Base-by-base conservation (phyloP, 2,113 vertebrate genomes). In the Microtus richardsoni region DNA sequence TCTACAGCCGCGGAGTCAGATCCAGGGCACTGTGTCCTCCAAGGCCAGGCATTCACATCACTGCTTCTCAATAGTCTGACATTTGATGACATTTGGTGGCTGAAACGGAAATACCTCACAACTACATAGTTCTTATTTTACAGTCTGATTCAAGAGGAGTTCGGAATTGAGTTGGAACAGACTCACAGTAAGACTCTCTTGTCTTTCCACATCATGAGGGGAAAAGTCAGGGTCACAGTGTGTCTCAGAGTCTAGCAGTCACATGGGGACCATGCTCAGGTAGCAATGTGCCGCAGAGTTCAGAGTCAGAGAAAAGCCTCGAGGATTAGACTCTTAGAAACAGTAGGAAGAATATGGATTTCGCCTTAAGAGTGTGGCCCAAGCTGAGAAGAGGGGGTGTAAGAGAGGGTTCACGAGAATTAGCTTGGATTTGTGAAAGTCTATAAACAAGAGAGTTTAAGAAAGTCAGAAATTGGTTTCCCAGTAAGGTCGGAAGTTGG, bases 101-200 rank as follows among this genome's bases (percentile, higher is more conserved):
- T 84, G 5, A 73, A 60, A 91, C 13, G 10, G 16, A 96, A 17
- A 91, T n/a, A 79, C 6, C 33, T 17, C 11, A 58, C 4, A 70
- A 49, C 54, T 91, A n/a, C 41, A 36, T 62, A 73, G 30, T 28
- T 86, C 66, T 91, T 75, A 52, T 13, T 89, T 83, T 95, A 62
- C 62, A 83, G 54, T 95, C 89, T 84, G 41, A 84, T 74, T 86
- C 66, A 71, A 78, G 10, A 36, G 39, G 52, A n/a, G 30, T 33
- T 73, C 64, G 41, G 49, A 93, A 93, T 94, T 47, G 89, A 73
- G 52, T 47, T 85, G 75, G 78, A 95, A 78, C 30, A 93, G 82
- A 64, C 54, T 39, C 66, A 49, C 36, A 91, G 85, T 78, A 54
- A 86, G 54, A 64, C 78, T 49, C 70, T 7, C 41, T 8, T 39